Evolutionary conservation across 2,113 vertebrate genomes (phyloP).

Genomic region (Dasypus novemcinctus): DNA sequence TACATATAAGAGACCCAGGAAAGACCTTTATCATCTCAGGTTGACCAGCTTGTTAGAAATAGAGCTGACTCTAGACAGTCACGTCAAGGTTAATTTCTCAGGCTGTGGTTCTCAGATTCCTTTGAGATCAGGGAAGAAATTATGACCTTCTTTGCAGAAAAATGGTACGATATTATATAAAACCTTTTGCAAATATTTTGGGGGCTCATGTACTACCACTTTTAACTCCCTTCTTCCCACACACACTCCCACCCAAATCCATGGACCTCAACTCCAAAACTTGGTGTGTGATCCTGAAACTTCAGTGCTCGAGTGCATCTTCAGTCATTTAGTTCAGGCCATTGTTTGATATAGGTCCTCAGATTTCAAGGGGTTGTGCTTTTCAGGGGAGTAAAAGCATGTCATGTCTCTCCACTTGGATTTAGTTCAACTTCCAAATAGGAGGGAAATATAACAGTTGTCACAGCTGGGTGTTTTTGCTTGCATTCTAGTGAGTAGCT

Average conservation of each 20-base stretch:
- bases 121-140: not conserved
- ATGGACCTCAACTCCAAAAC: not conserved
- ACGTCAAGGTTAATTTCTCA: not conserved
- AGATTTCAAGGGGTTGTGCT: not conserved
- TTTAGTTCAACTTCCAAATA: not conserved
- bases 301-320: not conserved
- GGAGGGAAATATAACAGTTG: accelerated
- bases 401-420: not conserved
- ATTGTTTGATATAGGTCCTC: not conserved
- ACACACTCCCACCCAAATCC: accelerated
- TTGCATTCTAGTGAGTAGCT: accelerated
- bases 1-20: not conserved
- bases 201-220: accelerated
- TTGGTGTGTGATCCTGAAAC: not conserved
- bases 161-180: no score
- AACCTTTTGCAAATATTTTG: not conserved
- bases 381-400: not conserved
- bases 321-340: not conserved
- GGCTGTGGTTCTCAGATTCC: not conserved
- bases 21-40: not conserved
- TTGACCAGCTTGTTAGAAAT: not conserved
- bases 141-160: accelerated
- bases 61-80: not conserved
- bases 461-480: not conserved
- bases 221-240: accelerated